Evolutionary conservation across 1,140 invertebrate genomes (phyloP), one percentile per base, ranked within the genome.

Genomic region (Matsumurasca onukii): DNA sequence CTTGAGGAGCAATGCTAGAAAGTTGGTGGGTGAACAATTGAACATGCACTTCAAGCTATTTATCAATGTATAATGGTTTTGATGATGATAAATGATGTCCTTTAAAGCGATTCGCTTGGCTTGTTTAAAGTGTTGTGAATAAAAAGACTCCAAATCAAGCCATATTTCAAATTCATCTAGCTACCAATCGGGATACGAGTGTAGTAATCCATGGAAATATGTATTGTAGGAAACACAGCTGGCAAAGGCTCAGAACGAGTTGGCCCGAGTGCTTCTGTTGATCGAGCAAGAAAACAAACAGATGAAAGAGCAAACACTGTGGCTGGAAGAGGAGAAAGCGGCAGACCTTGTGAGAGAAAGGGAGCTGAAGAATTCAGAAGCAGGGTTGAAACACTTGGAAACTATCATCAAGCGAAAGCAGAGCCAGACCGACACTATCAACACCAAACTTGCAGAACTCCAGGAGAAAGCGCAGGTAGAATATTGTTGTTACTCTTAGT

Each of bases 211-310:
- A n/a, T n/a, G n/a, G n/a, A n/a, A n/a, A n/a, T n/a, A n/a, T n/a
- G n/a, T n/a, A n/a, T 66, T 66, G 12, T 31, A 68, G 66, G 66
- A 68, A 29, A 27, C 55, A 20, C 31, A 55, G 31, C 24, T 59
- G 25, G 55, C 55, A 27, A 5, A 5, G 17, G 5, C 39, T 1
- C 51, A 68, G 25, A 57, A 68, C 25, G 57, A 68, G 22, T 31
- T 68, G 13, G 52, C 66, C 30, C 59, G 51, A 61, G 29, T 59
- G 51, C 30, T 68, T 29, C 25, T 68, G 49, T n/a, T 24, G 24
- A 68, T 61, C 15, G 57, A 68, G 31, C 52, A 68, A 55, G 66
- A 57, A 27, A 27, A 52, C 20, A 61, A 57, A 68, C 24, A 22
- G 12, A 39, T 68, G 13, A 61, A 68, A 61, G 57, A 61, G 13